Percentiles rank a stretch among this genome's conserved stretches.
phyloP scores from a whole-genome alignment of 2,888 invertebrate species.

The Drosophila siamana region DNA sequence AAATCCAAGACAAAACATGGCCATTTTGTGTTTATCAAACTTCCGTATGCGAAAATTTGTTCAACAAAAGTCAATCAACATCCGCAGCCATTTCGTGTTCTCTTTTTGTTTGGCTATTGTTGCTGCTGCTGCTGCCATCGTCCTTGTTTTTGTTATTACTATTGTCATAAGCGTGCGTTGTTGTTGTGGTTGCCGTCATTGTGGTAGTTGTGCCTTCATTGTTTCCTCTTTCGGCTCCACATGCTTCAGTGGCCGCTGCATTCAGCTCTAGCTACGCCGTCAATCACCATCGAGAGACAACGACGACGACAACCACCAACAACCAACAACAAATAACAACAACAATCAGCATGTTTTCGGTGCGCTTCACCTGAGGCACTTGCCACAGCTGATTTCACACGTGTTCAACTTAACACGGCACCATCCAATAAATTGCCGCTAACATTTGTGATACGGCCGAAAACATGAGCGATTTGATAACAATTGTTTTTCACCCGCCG shows the following conservation, averaged over 20 bases:
- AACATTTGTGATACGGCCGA: neutral
- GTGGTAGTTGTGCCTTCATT: constrained; percentile 45
- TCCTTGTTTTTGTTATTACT: constrained; percentile 29
- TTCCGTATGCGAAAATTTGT: constrained; percentile 66
- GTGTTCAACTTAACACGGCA: constrained; percentile 25
- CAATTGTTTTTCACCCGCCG: neutral
- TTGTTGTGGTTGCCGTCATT: constrained; percentile 37
- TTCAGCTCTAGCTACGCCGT: constrained; percentile 38
- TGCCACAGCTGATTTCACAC: constrained; percentile 28
- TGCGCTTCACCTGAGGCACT: constrained; percentile 16
- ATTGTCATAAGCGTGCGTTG: constrained; percentile 35
- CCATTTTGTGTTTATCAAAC: constrained; percentile 74
- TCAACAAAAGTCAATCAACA: constrained; percentile 75
- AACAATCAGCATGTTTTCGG: constrained; percentile 6
- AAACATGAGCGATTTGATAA: neutral
- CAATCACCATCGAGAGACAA: constrained; percentile 47
- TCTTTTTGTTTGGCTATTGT: constrained; percentile 28
- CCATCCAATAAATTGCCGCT: constrained; percentile 1
- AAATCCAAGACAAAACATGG: constrained; percentile 35
- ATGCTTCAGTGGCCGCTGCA: constrained; percentile 30
- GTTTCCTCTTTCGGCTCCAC: constrained; percentile 45
- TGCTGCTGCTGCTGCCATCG: constrained; percentile 17
- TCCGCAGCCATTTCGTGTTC: constrained; percentile 59
- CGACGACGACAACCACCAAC: constrained; percentile 13
- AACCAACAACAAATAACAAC: neutral